A percentile compares a stretch with the other conserved stretches of the same genome.
These are phyloP conservation scores for Xestia rhomboidea DNA, from an alignment of 2,888 invertebrate genomes.

Conservation along the genomic window DNA sequence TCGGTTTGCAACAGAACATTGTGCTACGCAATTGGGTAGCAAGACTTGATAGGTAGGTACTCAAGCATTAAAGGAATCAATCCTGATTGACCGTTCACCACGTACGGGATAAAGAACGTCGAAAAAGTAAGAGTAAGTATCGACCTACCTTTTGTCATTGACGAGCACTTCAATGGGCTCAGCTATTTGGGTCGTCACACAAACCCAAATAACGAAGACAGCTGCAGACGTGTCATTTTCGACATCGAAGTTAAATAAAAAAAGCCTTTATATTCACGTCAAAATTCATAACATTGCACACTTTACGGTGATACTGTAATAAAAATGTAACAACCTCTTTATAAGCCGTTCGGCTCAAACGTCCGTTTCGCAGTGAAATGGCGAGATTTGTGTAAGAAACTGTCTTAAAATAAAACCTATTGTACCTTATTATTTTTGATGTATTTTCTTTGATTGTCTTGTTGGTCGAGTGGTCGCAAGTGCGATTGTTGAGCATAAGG, in stretches of 20 bases:
- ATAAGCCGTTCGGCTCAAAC: constrained; percentile 26
- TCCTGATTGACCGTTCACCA: constrained; percentile 7
- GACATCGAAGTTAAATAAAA: constrained; percentile 19
- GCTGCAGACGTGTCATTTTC: constrained; percentile 22
- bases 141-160: constrained; percentile 30
- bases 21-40: not conserved
- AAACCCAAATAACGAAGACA: constrained; percentile 32
- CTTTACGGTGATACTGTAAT: constrained; percentile 38
- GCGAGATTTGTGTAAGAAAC: constrained; percentile 10
- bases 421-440: not conserved
- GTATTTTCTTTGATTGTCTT: not conserved
- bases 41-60: not conserved
- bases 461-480: no score
- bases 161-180: constrained; percentile 26
- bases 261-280: constrained; percentile 28
- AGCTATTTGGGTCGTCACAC: constrained; percentile 47
- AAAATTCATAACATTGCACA: constrained; percentile 42
- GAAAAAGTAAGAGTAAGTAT: constrained; percentile 8
- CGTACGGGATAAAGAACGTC: not conserved
- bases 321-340: constrained; percentile 39
- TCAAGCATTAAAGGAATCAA: not conserved
- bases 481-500: no score
- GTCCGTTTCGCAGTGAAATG: constrained; percentile 5
- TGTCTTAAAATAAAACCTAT: not conserved
- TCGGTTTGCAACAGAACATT: not conserved